Percentiles rank a stretch among this genome's conserved stretches.
Evolutionary conservation across 2,888 invertebrate species (phyloP).

Genomic region (Sepioteuthis lessoniana): DNA sequence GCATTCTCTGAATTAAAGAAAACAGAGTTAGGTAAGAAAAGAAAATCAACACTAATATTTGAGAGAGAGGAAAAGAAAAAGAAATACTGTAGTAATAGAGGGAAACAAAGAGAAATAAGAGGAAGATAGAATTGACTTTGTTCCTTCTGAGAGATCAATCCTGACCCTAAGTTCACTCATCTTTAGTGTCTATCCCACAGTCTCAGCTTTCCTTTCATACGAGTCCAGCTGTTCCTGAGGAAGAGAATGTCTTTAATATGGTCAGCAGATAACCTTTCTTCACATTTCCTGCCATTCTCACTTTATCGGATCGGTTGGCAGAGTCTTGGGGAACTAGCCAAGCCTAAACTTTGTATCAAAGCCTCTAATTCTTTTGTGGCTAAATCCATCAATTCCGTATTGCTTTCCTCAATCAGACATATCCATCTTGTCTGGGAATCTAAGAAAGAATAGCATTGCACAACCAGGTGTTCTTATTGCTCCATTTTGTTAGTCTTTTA

Average conservation of each 20-base stretch:
- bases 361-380: constrained; percentile 8
- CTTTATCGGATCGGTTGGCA: neutral
- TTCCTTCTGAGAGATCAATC: neutral
- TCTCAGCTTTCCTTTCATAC: constrained; percentile 33
- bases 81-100: neutral
- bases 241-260: neutral
- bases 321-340: neutral
- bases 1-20: neutral
- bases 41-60: neutral
- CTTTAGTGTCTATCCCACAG: neutral
- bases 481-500: neutral
- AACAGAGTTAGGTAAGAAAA: neutral
- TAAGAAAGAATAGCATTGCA: neutral
- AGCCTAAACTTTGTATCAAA: neutral
- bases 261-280: neutral
- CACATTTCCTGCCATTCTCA: neutral
- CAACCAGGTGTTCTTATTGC: neutral
- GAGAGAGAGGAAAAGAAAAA: neutral
- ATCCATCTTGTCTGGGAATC: neutral
- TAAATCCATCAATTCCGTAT: neutral
- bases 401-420: neutral
- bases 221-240: neutral
- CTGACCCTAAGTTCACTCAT: neutral
- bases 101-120: neutral
- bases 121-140: constrained; percentile 3